These are phyloP conservation scores for Drosophila persimilis DNA, from an alignment of 1,140 invertebrate genomes.

Conservation along the genomic window DNA sequence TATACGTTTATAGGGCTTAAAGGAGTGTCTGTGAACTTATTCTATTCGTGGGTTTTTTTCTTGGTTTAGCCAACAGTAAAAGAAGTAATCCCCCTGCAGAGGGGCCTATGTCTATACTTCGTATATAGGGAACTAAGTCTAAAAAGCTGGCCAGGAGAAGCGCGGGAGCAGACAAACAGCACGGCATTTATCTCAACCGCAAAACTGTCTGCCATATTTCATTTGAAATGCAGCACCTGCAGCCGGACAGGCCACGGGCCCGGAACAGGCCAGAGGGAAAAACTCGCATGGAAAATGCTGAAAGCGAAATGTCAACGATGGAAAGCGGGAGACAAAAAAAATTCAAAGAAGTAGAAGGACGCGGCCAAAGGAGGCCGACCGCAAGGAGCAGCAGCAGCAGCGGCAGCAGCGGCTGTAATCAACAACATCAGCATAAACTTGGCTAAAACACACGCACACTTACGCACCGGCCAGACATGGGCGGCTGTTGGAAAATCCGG, in stretches of 20 bases:
- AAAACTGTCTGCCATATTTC: constrained; percentile 79
- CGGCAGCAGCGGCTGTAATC: constrained; percentile 60
- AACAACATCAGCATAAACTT: constrained; percentile 74
- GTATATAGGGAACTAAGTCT: constrained; percentile 44
- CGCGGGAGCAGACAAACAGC: constrained; percentile 62
- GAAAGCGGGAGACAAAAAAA: constrained; percentile 50
- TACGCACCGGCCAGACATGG: not conserved
- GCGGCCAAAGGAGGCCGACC: constrained; percentile 41
- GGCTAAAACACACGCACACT: constrained; percentile 35
- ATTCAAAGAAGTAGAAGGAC: constrained; percentile 18
- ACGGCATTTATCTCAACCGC: constrained; percentile 69
- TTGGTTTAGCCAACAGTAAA: not conserved
- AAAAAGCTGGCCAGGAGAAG: constrained; percentile 60
- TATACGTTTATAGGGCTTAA: too few species aligned
- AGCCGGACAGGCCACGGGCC: constrained; percentile 31
- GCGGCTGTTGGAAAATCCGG: constrained; percentile 49
- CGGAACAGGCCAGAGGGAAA: constrained; percentile 10
- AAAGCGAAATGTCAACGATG: constrained; percentile 75
- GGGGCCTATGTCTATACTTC: not conserved
- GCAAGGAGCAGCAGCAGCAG: constrained; percentile 11
- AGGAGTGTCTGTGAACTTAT: too few species aligned
- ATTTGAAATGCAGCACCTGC: constrained; percentile 79
- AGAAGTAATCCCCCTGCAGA: not conserved
- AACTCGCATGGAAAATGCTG: constrained; percentile 46
- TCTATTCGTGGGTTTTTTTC: too few species aligned